Evolutionary conservation across 2,888 invertebrate species (phyloP).

Genomic region (Venusia cambrica): DNA sequence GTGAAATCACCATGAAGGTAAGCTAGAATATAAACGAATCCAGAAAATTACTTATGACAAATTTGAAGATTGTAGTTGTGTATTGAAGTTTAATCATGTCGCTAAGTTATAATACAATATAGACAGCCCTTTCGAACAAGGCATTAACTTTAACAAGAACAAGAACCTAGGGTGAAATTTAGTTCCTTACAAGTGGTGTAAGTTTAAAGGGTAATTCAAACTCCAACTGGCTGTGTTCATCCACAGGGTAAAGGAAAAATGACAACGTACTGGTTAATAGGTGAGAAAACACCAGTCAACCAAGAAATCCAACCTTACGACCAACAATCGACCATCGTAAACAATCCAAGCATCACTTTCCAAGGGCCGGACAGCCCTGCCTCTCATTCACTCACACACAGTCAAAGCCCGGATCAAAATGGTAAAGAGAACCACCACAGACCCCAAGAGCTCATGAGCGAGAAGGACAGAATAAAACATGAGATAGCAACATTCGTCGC

Average conservation of each 20-base stretch:
- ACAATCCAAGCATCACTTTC: constrained; percentile 70
- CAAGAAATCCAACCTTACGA: constrained; percentile 38
- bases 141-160: no score
- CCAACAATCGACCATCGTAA: constrained; percentile 41
- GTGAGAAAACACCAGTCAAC: constrained; percentile 78
- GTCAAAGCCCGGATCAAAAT: constrained; percentile 59
- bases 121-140: no score
- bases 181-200: no score
- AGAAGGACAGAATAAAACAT: constrained; percentile 69
- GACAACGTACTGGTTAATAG: constrained; percentile 93
- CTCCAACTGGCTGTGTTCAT: no score
- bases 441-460: constrained; percentile 55
- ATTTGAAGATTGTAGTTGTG: no score
- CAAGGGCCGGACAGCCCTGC: constrained; percentile 76
- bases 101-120: no score
- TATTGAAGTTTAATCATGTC: no score
- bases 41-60: no score
- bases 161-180: no score
- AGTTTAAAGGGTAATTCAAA: no score
- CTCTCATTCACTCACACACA: constrained; percentile 63
- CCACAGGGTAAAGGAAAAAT: constrained; percentile 92
- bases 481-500: constrained; percentile 73
- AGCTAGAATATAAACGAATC: constrained; percentile 11
- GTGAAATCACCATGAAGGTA: constrained; percentile 96
- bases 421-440: constrained; percentile 47